These are phyloP conservation scores for Phainopepla nitens DNA, from an alignment of 2,113 vertebrate genomes.

Conservation along the genomic window DNA sequence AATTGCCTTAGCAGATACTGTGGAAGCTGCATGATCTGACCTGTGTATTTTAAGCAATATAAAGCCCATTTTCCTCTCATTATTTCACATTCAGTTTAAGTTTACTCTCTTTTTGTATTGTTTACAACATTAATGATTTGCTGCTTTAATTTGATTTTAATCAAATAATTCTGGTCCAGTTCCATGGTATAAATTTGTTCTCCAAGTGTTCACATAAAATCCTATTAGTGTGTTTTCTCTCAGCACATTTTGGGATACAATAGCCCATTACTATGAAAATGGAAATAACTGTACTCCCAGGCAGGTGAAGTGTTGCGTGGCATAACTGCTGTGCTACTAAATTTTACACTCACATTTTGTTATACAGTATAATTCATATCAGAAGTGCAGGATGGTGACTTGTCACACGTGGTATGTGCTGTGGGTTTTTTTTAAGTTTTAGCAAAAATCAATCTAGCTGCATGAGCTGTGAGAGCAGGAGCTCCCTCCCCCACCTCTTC, in stretches of 20 bases:
- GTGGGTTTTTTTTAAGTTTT: not conserved
- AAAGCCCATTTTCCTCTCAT: not conserved
- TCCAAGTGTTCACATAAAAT: conserved; percentile 42
- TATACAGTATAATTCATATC: not conserved
- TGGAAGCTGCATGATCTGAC: not conserved
- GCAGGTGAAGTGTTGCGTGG: conserved; percentile 7
- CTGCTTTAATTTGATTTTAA: too few species aligned
- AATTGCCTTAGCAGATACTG: not conserved
- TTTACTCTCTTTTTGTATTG: not conserved
- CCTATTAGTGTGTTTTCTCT: conserved; percentile 12
- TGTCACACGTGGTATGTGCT: not conserved
- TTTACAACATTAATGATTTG: conserved; percentile 17
- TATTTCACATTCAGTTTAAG: not conserved
- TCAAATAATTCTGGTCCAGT: conserved; percentile 6
- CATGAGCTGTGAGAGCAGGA: conserved; percentile 5
- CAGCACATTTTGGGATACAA: conserved; percentile 16
- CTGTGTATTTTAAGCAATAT: not conserved
- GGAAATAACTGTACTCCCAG: conserved; percentile 31
- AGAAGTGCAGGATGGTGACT: not conserved
- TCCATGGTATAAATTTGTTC: conserved; percentile 9
- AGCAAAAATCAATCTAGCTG: conserved; percentile 15
- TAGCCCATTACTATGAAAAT: conserved; percentile 49
- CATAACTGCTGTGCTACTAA: not conserved
- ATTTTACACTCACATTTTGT: conserved; percentile 39
- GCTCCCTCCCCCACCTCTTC: conserved; percentile 5